These are phyloP conservation scores for silkworm (Bombyx mori) DNA, from an alignment of 1,140 invertebrate genomes.

Conservation along the genomic window DNA sequence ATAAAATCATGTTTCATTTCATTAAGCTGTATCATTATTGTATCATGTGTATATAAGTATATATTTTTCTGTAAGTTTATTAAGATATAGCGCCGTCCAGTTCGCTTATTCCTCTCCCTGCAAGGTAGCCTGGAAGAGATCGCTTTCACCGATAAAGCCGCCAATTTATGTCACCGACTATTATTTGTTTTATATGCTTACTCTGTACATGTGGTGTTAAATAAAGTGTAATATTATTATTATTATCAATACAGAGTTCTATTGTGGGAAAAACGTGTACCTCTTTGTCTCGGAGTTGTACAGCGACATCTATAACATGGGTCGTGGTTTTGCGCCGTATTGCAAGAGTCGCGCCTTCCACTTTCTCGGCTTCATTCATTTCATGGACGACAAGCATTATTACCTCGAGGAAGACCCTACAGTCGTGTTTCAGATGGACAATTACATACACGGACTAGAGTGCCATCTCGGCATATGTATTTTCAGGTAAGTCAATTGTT, in stretches of 20 bases:
- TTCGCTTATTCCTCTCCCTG: too few species aligned
- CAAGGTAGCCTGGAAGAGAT: too few species aligned
- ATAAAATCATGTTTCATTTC: too few species aligned
- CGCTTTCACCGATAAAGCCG: too few species aligned
- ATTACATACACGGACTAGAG: slow-evolving; percentile 56
- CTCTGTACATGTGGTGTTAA: too few species aligned
- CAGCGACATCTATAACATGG: slow-evolving; percentile 59
- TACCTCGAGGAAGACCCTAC: slow-evolving; percentile 52
- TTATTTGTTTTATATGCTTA: too few species aligned
- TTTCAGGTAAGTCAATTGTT: slow-evolving; percentile 34
- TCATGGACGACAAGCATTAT: slow-evolving; percentile 48
- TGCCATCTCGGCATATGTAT: slow-evolving; percentile 53
- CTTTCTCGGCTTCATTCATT: slow-evolving; percentile 56
- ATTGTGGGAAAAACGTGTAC: slow-evolving; percentile 58
- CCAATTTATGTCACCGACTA: too few species aligned
- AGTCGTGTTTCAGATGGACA: slow-evolving; percentile 47
- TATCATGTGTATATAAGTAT: too few species aligned
- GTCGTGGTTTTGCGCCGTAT: slow-evolving; percentile 37
- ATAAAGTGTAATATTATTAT: too few species aligned
- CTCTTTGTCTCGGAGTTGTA: slow-evolving; percentile 56
- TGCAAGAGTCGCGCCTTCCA: slow-evolving; percentile 50
- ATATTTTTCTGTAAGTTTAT: too few species aligned
- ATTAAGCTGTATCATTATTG: too few species aligned
- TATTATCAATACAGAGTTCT: slow-evolving; percentile 39
- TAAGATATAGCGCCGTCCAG: too few species aligned